phyloP scores from a whole-genome alignment of 2,113 vertebrate genomes.

The Cranoglanis bouderius region DNA sequence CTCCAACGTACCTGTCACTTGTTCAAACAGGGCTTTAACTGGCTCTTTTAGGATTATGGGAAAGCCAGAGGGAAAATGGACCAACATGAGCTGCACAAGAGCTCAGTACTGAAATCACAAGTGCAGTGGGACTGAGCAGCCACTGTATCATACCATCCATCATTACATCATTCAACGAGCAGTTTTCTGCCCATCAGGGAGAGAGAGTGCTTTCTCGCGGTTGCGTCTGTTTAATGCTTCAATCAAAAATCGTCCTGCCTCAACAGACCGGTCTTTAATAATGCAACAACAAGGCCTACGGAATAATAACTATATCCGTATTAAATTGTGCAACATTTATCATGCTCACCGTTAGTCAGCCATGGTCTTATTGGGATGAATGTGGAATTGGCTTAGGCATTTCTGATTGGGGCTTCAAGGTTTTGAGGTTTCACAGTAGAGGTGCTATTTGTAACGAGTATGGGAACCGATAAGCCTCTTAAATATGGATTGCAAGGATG shows the following conservation, averaged over 20 bases:
- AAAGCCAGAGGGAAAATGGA: constrained; percentile 32
- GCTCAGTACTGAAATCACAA: constrained; percentile 12
- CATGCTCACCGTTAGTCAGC: not conserved
- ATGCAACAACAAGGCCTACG: constrained; percentile 18
- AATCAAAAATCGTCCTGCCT: constrained; percentile 21
- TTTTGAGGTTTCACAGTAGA: constrained; percentile 1
- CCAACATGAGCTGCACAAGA: constrained; percentile 34
- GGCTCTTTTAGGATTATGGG: constrained; percentile 56
- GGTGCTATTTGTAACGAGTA: constrained; percentile 5
- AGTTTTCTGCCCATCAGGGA: not conserved
- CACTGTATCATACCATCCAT: constrained; percentile 23
- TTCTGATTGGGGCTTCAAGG: constrained; percentile 6
- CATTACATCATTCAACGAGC: constrained; percentile 29
- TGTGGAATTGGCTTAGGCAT: not conserved
- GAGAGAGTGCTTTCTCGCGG: constrained; percentile 22
- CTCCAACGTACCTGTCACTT: constrained; percentile 54
- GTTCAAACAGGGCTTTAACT: constrained; percentile 57
- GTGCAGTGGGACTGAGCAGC: not conserved
- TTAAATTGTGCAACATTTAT: not conserved
- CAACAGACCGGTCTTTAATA: constrained; percentile 30
- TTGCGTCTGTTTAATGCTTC: constrained; percentile 34
- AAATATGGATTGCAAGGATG: not conserved
- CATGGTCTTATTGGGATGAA: not conserved
- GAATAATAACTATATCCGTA: not conserved
- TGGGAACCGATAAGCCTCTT: not conserved